Conservation (phyloP, 2,888 invertebrate genomes). For the Sesamia inferens region DNA sequence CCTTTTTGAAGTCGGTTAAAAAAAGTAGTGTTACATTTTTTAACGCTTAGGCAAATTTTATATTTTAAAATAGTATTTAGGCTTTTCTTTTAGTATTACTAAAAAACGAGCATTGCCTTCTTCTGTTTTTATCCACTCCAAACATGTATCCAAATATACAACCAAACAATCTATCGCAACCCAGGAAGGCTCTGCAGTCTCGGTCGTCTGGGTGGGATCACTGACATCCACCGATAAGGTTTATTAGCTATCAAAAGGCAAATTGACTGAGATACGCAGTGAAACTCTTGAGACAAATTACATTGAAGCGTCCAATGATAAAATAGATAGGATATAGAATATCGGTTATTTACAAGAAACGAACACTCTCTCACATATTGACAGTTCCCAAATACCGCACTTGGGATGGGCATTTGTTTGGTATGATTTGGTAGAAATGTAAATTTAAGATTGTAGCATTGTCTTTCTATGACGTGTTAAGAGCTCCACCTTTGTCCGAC, state of each 20-base stretch:
- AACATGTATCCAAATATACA: constrained; percentile 13
- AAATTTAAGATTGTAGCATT: too few relatives aligned
- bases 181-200: constrained; percentile 10
- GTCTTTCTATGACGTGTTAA: too few relatives aligned
- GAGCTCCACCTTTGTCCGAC: too few relatives aligned
- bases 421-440: too few relatives aligned
- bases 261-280: constrained; percentile 64
- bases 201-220: constrained; percentile 7
- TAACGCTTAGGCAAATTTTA: neutral
- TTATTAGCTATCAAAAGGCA: constrained; percentile 67
- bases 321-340: neutral
- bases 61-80: neutral
- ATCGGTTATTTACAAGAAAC: neutral
- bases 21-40: too few relatives aligned
- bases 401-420: too few relatives aligned
- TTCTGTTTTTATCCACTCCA: neutral
- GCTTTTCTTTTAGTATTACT: neutral
- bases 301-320: neutral
- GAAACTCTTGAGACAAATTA: constrained; percentile 63
- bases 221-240: constrained; percentile 61
- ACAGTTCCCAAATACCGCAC: too few relatives aligned
- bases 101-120: neutral
- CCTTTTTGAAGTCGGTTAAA: too few relatives aligned
- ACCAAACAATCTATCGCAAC: constrained; percentile 30
- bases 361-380: too few relatives aligned